Conservation (phyloP, 92 coral and sea anemone species). For the Isaurus tuberculatus region DNA sequence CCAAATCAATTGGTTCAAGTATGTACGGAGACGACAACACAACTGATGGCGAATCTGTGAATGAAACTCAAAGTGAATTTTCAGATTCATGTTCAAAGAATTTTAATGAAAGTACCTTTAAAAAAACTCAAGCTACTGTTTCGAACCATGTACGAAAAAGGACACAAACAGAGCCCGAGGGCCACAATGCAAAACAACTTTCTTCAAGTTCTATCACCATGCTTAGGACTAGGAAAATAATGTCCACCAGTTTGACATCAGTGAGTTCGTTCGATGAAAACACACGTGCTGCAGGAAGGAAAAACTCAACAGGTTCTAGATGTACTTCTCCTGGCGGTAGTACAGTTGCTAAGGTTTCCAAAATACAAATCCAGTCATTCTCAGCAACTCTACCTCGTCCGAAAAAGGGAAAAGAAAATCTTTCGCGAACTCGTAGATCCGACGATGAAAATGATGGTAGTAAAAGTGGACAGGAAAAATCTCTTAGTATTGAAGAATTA, state of each 20-base stretch:
- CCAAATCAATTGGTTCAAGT: conserved; percentile 87
- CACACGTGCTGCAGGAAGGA: conserved; percentile 50
- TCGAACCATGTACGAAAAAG: not conserved
- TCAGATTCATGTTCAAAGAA: conserved; percentile 43
- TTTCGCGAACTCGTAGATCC: conserved; percentile 63
- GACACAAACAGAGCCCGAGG: conserved; percentile 23
- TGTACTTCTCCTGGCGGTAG: conserved; percentile 82
- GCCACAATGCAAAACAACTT: conserved; percentile 28
- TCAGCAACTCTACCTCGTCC: conserved; percentile 75
- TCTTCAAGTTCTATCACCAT: conserved; percentile 44
- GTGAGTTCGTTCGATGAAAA: conserved; percentile 93
- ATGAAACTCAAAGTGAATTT: conserved; percentile 54
- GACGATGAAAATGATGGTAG: conserved; percentile 67
- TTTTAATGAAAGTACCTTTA: conserved; percentile 16
- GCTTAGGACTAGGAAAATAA: conserved; percentile 74
- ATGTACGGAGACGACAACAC: conserved; percentile 90
- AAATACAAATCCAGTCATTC: conserved; percentile 93
- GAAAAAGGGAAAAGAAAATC: conserved; percentile 71
- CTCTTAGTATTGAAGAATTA: conserved; percentile 55
- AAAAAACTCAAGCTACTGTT: conserved; percentile 19
- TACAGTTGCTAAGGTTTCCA: conserved; percentile 83
- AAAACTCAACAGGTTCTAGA: conserved; percentile 69
- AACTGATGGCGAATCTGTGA: conserved; percentile 78
- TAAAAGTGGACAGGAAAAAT: conserved; percentile 56
- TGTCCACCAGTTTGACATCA: conserved; percentile 98